Conservation (phyloP, 2,113 vertebrate species). For the Xiphias gladius region DNA sequence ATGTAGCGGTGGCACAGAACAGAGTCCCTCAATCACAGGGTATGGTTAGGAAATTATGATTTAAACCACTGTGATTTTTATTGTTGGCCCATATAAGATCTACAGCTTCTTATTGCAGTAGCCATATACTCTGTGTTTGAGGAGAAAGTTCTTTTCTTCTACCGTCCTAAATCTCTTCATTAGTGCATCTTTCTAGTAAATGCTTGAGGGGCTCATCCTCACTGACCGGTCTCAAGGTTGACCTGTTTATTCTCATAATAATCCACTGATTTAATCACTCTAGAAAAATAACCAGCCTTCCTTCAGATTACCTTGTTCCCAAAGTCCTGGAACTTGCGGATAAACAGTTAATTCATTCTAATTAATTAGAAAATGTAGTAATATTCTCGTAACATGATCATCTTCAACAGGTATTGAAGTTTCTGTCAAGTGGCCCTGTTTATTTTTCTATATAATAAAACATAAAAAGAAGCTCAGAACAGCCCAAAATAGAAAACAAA, state of each 20-base stretch:
- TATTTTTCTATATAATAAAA: background rate
- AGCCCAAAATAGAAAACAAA: background rate
- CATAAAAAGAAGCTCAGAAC: background rate
- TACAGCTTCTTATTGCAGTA: slow-evolving; percentile 28
- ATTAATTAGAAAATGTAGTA: background rate
- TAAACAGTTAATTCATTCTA: background rate
- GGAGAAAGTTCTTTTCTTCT: background rate
- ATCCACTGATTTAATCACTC: slow-evolving; percentile 16
- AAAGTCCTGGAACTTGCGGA: background rate
- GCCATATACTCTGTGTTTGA: background rate
- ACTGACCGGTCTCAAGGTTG: background rate
- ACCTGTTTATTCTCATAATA: slow-evolving; percentile 24
- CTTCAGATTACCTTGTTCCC: background rate
- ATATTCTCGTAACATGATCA: background rate
- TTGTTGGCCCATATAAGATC: background rate
- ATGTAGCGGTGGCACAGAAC: background rate
- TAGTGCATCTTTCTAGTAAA: slow-evolving; percentile 10
- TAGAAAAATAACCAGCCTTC: slow-evolving; percentile 12
- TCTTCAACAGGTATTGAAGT: background rate
- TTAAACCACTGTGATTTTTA: slow-evolving; percentile 14
- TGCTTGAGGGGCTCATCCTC: slow-evolving; percentile 17
- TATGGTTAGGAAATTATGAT: slow-evolving; percentile 1
- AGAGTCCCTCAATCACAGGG: slow-evolving; percentile 7
- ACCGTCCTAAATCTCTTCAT: background rate
- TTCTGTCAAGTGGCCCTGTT: too few species aligned